These are phyloP conservation scores for Lagocephalus sceleratus DNA, from an alignment of 2,797 vertebrate genomes.

Conservation along the genomic window DNA sequence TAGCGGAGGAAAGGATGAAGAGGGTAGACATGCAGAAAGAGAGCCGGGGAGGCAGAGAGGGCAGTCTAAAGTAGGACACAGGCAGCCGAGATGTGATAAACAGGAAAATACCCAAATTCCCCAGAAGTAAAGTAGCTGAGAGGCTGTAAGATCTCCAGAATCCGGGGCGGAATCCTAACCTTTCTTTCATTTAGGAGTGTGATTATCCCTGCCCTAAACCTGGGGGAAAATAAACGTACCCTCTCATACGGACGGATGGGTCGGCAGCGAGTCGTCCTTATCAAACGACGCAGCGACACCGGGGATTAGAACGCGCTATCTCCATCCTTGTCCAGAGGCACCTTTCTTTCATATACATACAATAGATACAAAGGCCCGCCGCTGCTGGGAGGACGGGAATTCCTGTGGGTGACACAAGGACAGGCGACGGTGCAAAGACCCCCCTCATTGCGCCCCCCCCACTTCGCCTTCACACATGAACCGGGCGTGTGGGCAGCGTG, in stretches of 20 bases:
- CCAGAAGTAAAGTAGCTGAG: neutral
- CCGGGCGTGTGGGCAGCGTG: constrained; percentile 63
- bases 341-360: constrained; percentile 40
- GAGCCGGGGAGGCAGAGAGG: constrained; percentile 35
- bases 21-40: constrained; percentile 57
- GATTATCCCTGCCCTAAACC: constrained; percentile 38
- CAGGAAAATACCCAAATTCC: constrained; percentile 48
- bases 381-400: constrained; percentile 41
- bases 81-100: constrained; percentile 53
- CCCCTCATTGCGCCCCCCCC: constrained; percentile 2
- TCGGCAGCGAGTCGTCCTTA: constrained; percentile 46
- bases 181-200: constrained; percentile 38
- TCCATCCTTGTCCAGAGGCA: constrained; percentile 26
- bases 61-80: constrained; percentile 52
- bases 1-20: constrained; percentile 60
- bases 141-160: constrained; percentile 11
- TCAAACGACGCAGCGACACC: constrained; percentile 28
- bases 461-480: constrained; percentile 50
- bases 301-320: constrained; percentile 14
- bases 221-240: constrained; percentile 23
- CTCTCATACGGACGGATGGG: constrained; percentile 27
- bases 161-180: constrained; percentile 27
- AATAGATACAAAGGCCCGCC: constrained; percentile 34
- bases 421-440: constrained; percentile 50
- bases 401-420: constrained; percentile 62